Percentiles rank a stretch among this genome's conserved stretches.
Conservation (phyloP, 2,797 vertebrate species). For the Lerista edwardsae region DNA sequence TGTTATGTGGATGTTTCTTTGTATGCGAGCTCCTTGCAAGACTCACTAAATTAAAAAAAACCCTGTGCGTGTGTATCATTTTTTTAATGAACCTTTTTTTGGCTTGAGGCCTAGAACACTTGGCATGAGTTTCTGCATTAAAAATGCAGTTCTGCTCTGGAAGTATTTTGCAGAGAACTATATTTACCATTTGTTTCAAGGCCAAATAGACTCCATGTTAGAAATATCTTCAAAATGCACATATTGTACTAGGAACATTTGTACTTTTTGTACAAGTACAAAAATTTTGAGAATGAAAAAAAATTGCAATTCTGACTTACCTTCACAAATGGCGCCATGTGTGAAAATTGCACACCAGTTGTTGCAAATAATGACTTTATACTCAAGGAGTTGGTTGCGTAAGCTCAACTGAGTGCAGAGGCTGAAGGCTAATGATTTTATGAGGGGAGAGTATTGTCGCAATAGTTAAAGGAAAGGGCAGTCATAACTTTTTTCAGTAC, state of each 20-base stretch:
- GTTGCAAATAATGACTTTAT: neutral
- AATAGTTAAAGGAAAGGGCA: neutral
- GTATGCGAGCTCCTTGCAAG: neutral
- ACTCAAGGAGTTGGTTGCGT: neutral
- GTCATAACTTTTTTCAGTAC: neutral
- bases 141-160: accelerated
- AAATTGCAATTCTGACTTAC: neutral
- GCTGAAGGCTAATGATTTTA: neutral
- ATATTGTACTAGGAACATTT: no score
- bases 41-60: conserved; percentile 10
- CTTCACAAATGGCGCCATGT: neutral
- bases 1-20: neutral
- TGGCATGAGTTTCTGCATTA: conserved; percentile 23
- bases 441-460: neutral
- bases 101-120: conserved; percentile 11
- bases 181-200: conserved; percentile 7
- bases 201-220: conserved; percentile 7
- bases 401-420: neutral
- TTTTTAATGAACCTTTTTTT: conserved; percentile 3
- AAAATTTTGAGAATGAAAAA: neutral
- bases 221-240: neutral
- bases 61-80: neutral
- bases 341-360: neutral
- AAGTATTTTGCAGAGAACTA: neutral
- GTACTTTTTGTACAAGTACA: no score